Evolutionary conservation across 2,888 invertebrate species (phyloP).

Genomic region (Neoaliturus tenellus): DNA sequence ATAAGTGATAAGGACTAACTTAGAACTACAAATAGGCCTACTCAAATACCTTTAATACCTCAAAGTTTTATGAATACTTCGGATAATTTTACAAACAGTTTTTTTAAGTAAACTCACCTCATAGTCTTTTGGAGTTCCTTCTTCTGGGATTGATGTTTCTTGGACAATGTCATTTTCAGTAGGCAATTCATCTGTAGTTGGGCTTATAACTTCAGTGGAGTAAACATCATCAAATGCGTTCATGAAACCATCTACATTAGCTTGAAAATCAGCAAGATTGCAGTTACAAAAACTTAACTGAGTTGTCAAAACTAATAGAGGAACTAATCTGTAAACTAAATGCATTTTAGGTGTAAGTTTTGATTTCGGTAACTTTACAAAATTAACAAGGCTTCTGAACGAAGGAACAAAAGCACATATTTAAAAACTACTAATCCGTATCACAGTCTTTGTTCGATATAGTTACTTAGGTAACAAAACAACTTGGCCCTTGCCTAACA

Average conservation of each 20-base stretch:
- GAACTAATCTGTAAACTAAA: neutral
- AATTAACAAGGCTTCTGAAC: neutral
- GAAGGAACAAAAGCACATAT: no score
- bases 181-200: neutral
- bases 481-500: no score
- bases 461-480: no score
- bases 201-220: neutral
- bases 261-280: conserved; percentile 17
- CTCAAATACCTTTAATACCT: no score
- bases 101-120: no score
- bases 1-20: no score
- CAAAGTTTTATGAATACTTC: no score
- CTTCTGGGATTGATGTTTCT: neutral
- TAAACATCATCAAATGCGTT: conserved; percentile 16
- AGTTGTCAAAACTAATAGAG: neutral
- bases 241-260: conserved; percentile 11
- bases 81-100: no score
- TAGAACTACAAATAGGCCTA: no score
- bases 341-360: neutral
- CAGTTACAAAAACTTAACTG: neutral
- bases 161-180: neutral
- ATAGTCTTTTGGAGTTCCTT: neutral
- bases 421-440: no score
- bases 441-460: no score
- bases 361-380: neutral